These are phyloP conservation scores for Caranx ignobilis DNA, from an alignment of 2,113 vertebrate genomes.

Conservation along the genomic window DNA sequence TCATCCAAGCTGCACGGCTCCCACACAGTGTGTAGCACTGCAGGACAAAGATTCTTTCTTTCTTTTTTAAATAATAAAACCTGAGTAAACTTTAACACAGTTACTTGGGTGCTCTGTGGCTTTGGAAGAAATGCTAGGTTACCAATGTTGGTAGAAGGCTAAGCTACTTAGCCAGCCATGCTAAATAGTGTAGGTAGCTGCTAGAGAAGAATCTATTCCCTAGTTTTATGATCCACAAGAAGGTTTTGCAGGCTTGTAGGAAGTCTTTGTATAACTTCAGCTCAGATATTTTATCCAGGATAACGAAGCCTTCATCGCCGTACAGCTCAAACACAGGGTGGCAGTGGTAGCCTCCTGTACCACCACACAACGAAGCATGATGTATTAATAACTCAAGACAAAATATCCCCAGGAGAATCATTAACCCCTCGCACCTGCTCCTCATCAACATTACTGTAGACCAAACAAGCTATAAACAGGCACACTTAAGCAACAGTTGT, in stretches of 20 bases:
- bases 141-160: background rate
- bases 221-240: conserved; percentile 10
- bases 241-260: background rate
- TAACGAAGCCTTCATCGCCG: conserved; percentile 4
- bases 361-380: conserved; percentile 36
- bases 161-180: background rate
- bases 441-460: conserved; percentile 63
- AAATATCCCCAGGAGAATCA: conserved; percentile 74
- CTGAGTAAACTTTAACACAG: background rate
- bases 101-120: background rate
- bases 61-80: background rate
- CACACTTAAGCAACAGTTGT: conserved; percentile 40
- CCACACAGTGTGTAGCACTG: background rate
- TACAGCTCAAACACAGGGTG: conserved; percentile 24
- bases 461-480: conserved; percentile 56
- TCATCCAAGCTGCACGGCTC: background rate
- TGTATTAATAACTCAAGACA: conserved; percentile 74
- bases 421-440: conserved; percentile 74
- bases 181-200: background rate
- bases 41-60: background rate
- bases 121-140: background rate
- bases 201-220: background rate
- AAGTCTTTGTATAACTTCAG: background rate
- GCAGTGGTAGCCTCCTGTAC: background rate
- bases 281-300: background rate